A percentile compares a stretch with the other conserved stretches of the same genome.
phyloP scores from a whole-genome alignment of 2,113 vertebrate species.

The Ramphastos sulfuratus region DNA sequence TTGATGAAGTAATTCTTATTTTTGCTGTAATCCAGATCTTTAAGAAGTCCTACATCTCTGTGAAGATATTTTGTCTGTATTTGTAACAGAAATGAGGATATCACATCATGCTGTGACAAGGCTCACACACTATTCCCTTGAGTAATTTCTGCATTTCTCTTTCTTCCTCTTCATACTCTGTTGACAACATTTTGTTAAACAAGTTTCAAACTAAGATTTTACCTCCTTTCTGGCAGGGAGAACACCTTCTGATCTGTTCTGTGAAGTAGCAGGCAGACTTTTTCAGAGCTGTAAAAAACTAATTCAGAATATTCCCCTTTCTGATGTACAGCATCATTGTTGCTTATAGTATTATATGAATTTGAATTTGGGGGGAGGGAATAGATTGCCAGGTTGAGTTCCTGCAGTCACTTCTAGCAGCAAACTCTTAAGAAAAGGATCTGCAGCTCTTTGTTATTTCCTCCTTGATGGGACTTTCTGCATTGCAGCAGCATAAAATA shows the following conservation, averaged over 20 bases:
- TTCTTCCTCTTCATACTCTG: background rate
- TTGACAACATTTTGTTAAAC: background rate
- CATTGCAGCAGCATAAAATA: background rate
- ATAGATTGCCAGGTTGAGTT: background rate
- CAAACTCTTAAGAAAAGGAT: background rate
- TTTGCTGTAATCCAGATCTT: background rate
- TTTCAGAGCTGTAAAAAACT: background rate
- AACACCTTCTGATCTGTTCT: background rate
- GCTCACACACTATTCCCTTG: background rate
- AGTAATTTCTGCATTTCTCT: background rate
- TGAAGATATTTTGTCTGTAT: background rate
- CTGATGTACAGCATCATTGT: background rate
- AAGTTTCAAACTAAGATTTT: constrained; percentile 12
- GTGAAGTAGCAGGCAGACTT: background rate
- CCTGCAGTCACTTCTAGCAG: background rate
- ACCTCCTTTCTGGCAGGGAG: background rate
- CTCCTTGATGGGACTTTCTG: background rate
- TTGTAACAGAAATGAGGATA: background rate
- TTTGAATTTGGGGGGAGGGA: background rate
- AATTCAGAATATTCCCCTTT: background rate
- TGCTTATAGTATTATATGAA: background rate
- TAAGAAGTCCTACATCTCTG: background rate
- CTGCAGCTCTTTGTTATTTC: background rate
- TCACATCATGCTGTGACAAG: background rate
- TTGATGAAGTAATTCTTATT: background rate